Percentiles rank a stretch among this genome's conserved stretches.
Evolutionary conservation across 1,140 invertebrate species (phyloP).

Genomic region (Mycetomoellerius zeteki): DNA sequence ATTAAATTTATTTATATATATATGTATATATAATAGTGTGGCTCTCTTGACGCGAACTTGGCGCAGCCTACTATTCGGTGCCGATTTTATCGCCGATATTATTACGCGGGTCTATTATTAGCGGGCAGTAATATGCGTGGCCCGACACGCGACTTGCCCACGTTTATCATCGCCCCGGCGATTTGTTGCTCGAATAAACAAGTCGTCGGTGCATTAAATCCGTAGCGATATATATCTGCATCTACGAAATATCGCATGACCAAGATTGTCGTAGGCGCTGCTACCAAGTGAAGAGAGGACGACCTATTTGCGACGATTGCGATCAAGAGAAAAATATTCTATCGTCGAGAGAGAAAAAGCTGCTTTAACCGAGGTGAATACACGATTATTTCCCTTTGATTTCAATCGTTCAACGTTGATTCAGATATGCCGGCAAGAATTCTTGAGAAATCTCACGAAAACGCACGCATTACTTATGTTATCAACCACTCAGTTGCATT

Average conservation of each 20-base stretch:
- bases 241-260: slow-evolving; percentile 17
- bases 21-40: background rate
- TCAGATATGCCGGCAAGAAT: background rate
- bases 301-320: slow-evolving; percentile 10
- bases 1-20: slow-evolving; percentile 1
- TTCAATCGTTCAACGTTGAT: background rate
- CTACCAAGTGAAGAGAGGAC: background rate
- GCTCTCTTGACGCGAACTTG: background rate
- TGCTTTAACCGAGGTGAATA: background rate
- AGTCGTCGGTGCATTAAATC: slow-evolving; percentile 41
- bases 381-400: background rate
- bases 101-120: slow-evolving; percentile 58
- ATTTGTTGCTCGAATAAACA: slow-evolving; percentile 55
- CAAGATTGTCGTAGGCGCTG: background rate
- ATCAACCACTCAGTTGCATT: background rate
- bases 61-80: slow-evolving; percentile 35
- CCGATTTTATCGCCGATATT: slow-evolving; percentile 67
- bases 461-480: background rate
- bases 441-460: slow-evolving; percentile 13
- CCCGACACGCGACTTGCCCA: slow-evolving; percentile 27
- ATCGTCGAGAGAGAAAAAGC: background rate
- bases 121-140: slow-evolving; percentile 23
- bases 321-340: slow-evolving; percentile 35
- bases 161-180: slow-evolving; percentile 38
- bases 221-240: background rate